Evolutionary conservation across 2,797 vertebrate genomes (phyloP).

Genomic region (Mycteria americana): DNA sequence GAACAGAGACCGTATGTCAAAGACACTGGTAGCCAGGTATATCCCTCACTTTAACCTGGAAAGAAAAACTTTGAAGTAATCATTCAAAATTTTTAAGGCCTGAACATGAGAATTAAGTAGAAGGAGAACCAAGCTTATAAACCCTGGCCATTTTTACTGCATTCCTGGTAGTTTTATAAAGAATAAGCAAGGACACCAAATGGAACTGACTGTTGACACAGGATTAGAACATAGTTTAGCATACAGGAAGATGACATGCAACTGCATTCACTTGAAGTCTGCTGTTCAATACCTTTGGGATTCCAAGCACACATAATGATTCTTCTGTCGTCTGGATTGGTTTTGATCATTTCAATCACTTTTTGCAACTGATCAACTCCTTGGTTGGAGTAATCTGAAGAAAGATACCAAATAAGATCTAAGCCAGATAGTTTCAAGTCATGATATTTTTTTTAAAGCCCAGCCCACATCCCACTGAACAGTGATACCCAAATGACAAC

Average conservation of each 20-base stretch:
- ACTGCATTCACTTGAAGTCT: neutral
- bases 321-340: constrained; percentile 90
- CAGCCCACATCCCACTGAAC: neutral
- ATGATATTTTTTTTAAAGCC: neutral
- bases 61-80: neutral
- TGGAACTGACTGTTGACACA: neutral
- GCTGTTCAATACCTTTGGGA: constrained; percentile 86
- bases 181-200: neutral
- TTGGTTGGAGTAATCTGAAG: constrained; percentile 89
- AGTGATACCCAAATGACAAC: neutral
- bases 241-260: neutral
- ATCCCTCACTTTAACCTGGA: neutral
- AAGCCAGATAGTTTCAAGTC: neutral
- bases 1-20: neutral
- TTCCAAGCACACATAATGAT: constrained; percentile 99
- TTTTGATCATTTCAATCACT: constrained; percentile 92
- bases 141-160: neutral
- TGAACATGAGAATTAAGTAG: neutral
- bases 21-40: neutral
- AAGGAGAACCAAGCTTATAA: neutral
- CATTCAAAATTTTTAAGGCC: neutral
- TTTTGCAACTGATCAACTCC: constrained; percentile 95
- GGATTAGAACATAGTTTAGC: neutral
- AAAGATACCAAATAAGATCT: neutral
- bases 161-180: neutral